Evolutionary conservation across 1,140 invertebrate genomes (phyloP).

Genomic region (Dolichoris vasculosae): DNA sequence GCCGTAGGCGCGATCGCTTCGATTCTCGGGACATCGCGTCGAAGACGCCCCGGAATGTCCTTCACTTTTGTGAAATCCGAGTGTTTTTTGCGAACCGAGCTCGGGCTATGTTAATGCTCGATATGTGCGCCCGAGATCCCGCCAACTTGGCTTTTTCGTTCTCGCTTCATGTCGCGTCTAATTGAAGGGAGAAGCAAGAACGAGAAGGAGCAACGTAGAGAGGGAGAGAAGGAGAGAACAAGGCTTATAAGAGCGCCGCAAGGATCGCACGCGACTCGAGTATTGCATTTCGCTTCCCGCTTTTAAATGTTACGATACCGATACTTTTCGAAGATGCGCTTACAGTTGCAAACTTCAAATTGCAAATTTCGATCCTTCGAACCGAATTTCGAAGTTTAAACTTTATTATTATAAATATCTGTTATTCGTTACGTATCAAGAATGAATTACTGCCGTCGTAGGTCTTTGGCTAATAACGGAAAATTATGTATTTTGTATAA

Average conservation of each 20-base stretch:
- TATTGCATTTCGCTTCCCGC: not conserved
- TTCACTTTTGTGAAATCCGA: constrained; percentile 32
- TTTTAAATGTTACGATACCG: not conserved
- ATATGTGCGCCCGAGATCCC: not conserved
- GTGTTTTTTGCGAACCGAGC: constrained; percentile 41
- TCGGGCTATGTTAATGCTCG: constrained; percentile 66
- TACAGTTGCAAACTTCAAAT: not conserved
- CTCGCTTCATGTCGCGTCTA: constrained; percentile 64
- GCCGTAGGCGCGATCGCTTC: constrained; percentile 19
- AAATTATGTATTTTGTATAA: not conserved
- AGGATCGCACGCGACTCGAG: not conserved
- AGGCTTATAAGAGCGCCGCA: not conserved
- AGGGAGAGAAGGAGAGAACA: constrained; percentile 4
- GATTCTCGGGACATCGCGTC: constrained; percentile 28
- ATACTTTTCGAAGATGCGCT: not conserved
- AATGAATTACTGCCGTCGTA: not conserved
- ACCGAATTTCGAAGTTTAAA: too few species aligned
- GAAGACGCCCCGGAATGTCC: constrained; percentile 32
- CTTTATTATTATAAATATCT: not conserved
- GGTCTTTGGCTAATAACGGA: not conserved
- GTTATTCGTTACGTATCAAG: not conserved
- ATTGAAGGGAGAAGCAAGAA: constrained; percentile 67
- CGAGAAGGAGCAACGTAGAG: not conserved
- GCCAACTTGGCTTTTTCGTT: constrained; percentile 63
- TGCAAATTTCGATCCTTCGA: too few species aligned